These are phyloP conservation scores for Sula dactylatra DNA, from an alignment of 2,113 vertebrate species.

Conservation along the genomic window DNA sequence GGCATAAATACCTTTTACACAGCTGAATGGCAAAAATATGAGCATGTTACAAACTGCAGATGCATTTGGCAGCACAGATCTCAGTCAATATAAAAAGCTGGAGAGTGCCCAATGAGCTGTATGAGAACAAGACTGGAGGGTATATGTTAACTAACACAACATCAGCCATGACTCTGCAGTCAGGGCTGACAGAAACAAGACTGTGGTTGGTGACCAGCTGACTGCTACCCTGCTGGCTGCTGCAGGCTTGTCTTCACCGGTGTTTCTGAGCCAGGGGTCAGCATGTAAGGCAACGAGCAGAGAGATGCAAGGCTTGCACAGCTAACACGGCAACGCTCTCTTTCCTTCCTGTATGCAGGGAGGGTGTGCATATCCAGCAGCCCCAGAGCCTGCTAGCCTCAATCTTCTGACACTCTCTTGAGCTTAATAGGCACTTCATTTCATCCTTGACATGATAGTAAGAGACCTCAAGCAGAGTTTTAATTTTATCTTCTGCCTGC, in stretches of 20 bases:
- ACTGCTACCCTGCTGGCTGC: background rate
- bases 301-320: background rate
- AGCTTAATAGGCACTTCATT: background rate
- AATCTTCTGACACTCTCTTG: background rate
- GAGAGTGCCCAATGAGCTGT: constrained; percentile 2
- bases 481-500: constrained; percentile 5
- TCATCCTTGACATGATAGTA: background rate
- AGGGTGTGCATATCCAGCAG: fast-evolving
- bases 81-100: background rate
- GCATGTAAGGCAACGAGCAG: fast-evolving
- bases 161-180: background rate
- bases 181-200: background rate
- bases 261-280: background rate
- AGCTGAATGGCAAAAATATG: background rate
- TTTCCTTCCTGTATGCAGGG: fast-evolving
- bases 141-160: constrained; percentile 1
- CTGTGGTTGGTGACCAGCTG: background rate
- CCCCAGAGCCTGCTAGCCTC: background rate
- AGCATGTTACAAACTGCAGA: background rate
- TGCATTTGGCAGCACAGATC: background rate
- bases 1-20: background rate
- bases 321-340: fast-evolving
- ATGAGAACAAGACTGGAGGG: background rate
- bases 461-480: background rate
- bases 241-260: background rate